Conservation (phyloP, 2,888 invertebrate species). For the Tigriopus californicus region DNA sequence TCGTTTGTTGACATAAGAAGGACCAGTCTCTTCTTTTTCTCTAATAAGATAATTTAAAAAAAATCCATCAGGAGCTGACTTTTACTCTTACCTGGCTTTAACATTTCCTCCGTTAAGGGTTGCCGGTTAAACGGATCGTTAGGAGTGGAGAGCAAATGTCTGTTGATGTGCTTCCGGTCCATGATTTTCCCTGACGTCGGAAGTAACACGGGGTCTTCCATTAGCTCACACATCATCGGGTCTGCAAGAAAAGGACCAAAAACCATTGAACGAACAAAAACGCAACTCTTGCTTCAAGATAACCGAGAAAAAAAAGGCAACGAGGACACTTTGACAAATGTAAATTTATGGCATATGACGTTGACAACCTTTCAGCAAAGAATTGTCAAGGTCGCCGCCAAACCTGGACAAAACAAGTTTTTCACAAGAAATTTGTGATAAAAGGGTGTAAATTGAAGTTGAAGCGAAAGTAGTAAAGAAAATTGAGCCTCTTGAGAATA, state of each 20-base stretch:
- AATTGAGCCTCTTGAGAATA: too few species aligned
- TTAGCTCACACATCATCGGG: constrained; percentile 89
- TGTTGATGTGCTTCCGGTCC: constrained; percentile 42
- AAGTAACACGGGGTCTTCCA: constrained; percentile 82
- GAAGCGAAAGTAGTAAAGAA: too few species aligned
- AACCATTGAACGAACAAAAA: neutral
- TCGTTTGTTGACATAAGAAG: neutral
- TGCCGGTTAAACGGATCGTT: constrained; percentile 97
- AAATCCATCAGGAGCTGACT: neutral
- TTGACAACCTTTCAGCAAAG: neutral
- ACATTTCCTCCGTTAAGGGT: constrained; percentile 78
- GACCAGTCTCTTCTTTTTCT: neutral
- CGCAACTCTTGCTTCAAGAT: neutral
- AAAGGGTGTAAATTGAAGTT: too few species aligned
- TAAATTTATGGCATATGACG: neutral
- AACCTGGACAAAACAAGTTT: too few species aligned
- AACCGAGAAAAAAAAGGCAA: neutral
- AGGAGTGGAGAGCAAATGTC: constrained; percentile 82
- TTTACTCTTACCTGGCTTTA: constrained; percentile 52
- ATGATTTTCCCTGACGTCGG: constrained; percentile 71
- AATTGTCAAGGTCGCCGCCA: neutral
- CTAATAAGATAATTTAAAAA: constrained; percentile 10
- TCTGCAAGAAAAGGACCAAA: constrained; percentile 33
- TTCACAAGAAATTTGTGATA: too few species aligned
- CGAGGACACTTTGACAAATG: neutral